Evolutionary conservation across 2,113 vertebrate species (phyloP).

Genomic region (Empidonax alnorum): DNA sequence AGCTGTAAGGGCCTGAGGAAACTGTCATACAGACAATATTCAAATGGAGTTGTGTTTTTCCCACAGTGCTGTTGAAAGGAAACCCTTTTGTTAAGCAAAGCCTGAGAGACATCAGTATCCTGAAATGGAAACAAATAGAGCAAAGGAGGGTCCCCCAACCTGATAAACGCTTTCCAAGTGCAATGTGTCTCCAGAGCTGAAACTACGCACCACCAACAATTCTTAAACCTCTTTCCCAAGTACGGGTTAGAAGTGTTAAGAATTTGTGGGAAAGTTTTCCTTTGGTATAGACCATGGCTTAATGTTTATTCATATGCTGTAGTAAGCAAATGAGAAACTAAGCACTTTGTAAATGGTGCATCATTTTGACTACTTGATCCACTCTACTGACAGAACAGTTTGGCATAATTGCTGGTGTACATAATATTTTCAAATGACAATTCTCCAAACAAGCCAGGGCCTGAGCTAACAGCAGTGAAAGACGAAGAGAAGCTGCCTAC

Average conservation of each 20-base stretch:
- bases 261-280: constrained; percentile 59
- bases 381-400: constrained; percentile 28
- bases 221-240: constrained; percentile 14
- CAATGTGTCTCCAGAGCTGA: neutral
- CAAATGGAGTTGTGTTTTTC: constrained; percentile 46
- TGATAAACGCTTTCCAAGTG: neutral
- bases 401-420: constrained; percentile 29
- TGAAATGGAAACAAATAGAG: neutral
- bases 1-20: constrained; percentile 34
- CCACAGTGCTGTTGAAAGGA: constrained; percentile 41
- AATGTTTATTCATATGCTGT: constrained; percentile 48
- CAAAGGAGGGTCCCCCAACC: neutral
- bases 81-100: neutral
- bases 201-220: neutral
- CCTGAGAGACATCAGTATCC: neutral
- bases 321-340: constrained; percentile 60
- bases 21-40: constrained; percentile 47
- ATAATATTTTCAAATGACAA: constrained; percentile 54
- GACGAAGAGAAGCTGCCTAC: neutral
- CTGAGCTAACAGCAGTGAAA: constrained; percentile 9
- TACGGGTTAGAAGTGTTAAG: neutral
- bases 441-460: constrained; percentile 43
- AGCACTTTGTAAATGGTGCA: constrained; percentile 44
- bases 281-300: constrained; percentile 4
- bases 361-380: constrained; percentile 43